phyloP scores from a whole-genome alignment of 2,888 invertebrate species.

The Aspidiotus rigidus region DNA sequence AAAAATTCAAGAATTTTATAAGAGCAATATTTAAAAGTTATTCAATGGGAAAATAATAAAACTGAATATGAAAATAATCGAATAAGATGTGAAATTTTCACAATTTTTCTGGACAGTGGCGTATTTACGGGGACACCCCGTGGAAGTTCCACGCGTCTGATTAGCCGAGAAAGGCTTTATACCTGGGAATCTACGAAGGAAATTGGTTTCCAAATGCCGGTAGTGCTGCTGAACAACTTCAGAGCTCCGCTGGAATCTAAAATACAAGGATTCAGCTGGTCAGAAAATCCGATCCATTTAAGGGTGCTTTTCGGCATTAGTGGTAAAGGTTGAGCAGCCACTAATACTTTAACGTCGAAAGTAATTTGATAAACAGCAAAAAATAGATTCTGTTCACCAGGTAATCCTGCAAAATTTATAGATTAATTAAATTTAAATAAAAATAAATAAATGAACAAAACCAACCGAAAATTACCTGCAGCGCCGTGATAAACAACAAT shows the following conservation, averaged over 20 bases:
- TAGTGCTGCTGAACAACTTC: conserved; percentile 48
- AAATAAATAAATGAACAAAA: neutral
- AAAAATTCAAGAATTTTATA: conserved; percentile 36
- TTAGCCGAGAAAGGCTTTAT: conserved; percentile 39
- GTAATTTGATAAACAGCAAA: conserved; percentile 42
- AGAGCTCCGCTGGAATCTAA: conserved; percentile 71
- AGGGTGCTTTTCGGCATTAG: conserved; percentile 58
- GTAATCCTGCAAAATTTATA: conserved; percentile 41
- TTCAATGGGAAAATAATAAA: neutral
- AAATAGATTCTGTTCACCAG: conserved; percentile 44
- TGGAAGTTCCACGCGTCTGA: too few species aligned
- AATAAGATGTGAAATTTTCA: neutral
- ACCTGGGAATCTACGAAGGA: conserved; percentile 66
- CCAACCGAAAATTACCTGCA: conserved; percentile 41
- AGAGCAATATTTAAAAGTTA: neutral
- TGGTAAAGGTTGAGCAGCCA: conserved; percentile 46
- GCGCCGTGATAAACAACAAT: conserved; percentile 59
- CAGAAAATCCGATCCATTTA: conserved; percentile 70
- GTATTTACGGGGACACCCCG: too few species aligned
- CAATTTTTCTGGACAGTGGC: too few species aligned
- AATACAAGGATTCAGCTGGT: conserved; percentile 67
- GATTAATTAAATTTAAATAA: neutral
- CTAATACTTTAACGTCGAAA: conserved; percentile 30
- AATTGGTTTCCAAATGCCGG: conserved; percentile 70
- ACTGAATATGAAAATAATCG: conserved; percentile 5